phyloP scores from a whole-genome alignment of 2,797 vertebrate species.

The Apogon hyalosoma region DNA sequence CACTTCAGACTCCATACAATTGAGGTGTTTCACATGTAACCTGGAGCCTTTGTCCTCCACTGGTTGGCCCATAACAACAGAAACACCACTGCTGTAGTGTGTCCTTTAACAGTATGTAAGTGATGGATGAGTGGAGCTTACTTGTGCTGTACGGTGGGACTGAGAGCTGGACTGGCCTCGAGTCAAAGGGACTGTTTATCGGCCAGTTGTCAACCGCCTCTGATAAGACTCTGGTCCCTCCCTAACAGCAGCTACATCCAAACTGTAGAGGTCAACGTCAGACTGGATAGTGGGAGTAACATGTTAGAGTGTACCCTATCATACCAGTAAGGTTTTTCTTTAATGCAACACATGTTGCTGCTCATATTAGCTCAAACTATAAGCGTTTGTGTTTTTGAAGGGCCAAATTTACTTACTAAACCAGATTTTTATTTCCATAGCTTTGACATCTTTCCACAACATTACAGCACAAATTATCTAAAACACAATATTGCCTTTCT shows the following conservation, averaged over 20 bases:
- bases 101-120: conserved; percentile 63
- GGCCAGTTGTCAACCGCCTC: background rate
- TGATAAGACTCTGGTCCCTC: conserved; percentile 10
- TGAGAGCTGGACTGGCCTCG: background rate
- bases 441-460: conserved; percentile 45
- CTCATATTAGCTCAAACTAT: conserved; percentile 29
- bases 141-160: background rate
- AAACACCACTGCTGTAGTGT: conserved; percentile 64
- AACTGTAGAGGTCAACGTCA: conserved; percentile 13
- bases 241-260: conserved; percentile 30
- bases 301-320: conserved; percentile 56
- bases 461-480: conserved; percentile 21
- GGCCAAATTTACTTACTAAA: too few relatives aligned
- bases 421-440: conserved; percentile 41
- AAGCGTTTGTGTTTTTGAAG: background rate
- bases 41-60: background rate
- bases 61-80: conserved; percentile 32
- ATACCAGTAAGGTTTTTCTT: conserved; percentile 81
- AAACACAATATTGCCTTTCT: background rate
- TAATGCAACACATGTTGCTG: conserved; percentile 54
- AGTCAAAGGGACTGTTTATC: too few relatives aligned
- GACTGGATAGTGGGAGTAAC: conserved; percentile 24
- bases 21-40: background rate
- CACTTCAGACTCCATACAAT: conserved; percentile 9
- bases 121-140: background rate